phyloP scores from a whole-genome alignment of 2,797 vertebrate genomes.

The Neosilurus mollespiculum region DNA sequence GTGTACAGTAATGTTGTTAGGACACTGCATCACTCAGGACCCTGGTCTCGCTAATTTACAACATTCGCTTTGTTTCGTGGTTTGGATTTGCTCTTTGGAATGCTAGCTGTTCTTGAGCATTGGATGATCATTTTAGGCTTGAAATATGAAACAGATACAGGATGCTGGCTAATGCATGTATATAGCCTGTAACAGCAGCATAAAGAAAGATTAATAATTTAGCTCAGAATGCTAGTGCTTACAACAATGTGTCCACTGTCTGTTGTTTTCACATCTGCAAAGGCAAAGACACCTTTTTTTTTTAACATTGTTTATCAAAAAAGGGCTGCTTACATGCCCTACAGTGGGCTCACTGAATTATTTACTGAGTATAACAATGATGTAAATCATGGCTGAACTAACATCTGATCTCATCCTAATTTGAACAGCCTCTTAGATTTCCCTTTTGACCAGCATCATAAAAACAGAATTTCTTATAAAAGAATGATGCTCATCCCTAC shows the following conservation, averaged over 20 bases:
- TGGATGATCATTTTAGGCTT: background rate
- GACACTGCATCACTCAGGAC: background rate
- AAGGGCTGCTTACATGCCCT: too few species aligned
- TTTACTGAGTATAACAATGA: background rate
- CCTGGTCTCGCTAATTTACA: background rate
- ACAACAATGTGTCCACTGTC: background rate
- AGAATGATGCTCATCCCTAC: background rate
- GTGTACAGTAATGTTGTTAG: constrained; percentile 7
- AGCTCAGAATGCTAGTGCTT: background rate
- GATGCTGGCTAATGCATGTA: background rate
- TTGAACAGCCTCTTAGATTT: background rate
- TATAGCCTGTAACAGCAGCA: background rate
- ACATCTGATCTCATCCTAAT: background rate
- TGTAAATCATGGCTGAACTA: background rate
- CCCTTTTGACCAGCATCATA: background rate
- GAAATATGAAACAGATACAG: background rate
- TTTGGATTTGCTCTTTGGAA: background rate
- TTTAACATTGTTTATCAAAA: too few species aligned
- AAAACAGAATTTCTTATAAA: background rate
- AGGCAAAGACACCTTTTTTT: too few species aligned
- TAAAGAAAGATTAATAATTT: background rate
- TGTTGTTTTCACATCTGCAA: background rate
- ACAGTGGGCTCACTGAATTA: background rate
- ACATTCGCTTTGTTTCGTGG: background rate
- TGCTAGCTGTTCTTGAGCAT: background rate